phyloP scores from a whole-genome alignment of 2,113 vertebrate species.

The Colossoma macropomum region DNA sequence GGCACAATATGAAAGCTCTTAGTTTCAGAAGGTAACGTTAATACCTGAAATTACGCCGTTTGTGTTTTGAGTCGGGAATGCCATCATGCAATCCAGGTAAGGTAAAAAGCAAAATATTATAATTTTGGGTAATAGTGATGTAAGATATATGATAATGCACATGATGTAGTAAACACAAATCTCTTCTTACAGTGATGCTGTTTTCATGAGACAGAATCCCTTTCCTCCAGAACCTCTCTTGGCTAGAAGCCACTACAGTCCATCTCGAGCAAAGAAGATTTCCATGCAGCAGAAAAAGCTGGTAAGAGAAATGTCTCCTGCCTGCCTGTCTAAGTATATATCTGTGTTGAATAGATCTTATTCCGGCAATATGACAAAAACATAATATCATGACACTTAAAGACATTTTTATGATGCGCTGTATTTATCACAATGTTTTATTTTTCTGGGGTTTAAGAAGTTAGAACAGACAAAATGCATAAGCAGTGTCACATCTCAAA shows the following conservation, averaged over 20 bases:
- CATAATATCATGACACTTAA: too few species aligned
- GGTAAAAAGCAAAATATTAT: not conserved
- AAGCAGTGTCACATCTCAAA: too few species aligned
- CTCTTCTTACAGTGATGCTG: slow-evolving; percentile 63
- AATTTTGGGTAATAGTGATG: not conserved
- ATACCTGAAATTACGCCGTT: too few species aligned
- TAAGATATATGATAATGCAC: not conserved
- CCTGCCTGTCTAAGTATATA: not conserved
- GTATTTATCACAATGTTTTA: too few species aligned
- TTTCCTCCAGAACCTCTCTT: slow-evolving; percentile 59
- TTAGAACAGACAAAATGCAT: too few species aligned
- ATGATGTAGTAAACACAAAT: not conserved
- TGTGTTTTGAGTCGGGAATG: not conserved
- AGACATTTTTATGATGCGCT: too few species aligned
- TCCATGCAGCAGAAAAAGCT: slow-evolving; percentile 67
- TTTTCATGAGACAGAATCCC: slow-evolving; percentile 72
- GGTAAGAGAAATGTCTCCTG: slow-evolving; percentile 49
- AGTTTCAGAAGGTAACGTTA: not conserved
- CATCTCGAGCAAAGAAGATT: slow-evolving; percentile 61
- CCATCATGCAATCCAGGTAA: slow-evolving; percentile 75
- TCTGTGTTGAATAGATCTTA: not conserved
- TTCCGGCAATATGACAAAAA: too few species aligned
- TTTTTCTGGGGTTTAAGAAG: too few species aligned
- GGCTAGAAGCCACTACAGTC: slow-evolving; percentile 65
- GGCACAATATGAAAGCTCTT: not conserved